These are phyloP conservation scores for Caenorhabditis wallacei DNA, from an alignment of 2,888 invertebrate genomes.

Conservation along the genomic window DNA sequence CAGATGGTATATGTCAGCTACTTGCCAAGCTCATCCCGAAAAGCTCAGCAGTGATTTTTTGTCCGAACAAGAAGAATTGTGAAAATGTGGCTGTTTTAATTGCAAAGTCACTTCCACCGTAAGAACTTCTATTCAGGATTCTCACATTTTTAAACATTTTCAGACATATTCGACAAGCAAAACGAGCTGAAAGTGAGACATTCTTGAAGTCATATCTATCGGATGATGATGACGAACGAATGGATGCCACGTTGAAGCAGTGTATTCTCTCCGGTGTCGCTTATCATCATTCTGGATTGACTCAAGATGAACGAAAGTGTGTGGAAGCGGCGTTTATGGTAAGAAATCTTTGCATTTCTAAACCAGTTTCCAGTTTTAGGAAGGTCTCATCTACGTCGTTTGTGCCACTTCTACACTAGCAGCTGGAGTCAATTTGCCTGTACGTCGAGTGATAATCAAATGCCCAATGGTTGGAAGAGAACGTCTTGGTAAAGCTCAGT, in stretches of 20 bases:
- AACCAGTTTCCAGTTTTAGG: conserved; percentile 73
- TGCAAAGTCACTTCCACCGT: conserved; percentile 87
- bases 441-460: conserved; percentile 90
- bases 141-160: conserved; percentile 12
- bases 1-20: conserved; percentile 71
- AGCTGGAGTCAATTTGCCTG: conserved; percentile 87
- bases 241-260: conserved; percentile 86
- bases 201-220: conserved; percentile 65
- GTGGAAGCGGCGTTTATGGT: conserved; percentile 87
- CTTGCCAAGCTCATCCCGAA: conserved; percentile 88
- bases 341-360: neutral
- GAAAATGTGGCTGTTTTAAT: conserved; percentile 92
- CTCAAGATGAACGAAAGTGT: conserved; percentile 90
- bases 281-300: conserved; percentile 93
- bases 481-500: conserved; percentile 89
- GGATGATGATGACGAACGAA: conserved; percentile 69
- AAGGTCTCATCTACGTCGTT: conserved; percentile 91
- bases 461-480: conserved; percentile 90
- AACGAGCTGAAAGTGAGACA: conserved; percentile 54
- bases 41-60: conserved; percentile 92
- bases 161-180: conserved; percentile 63
- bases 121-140: conserved; percentile 41
- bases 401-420: conserved; percentile 97
- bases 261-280: conserved; percentile 91
- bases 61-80: conserved; percentile 93